Base-by-base conservation (phyloP, 1,140 invertebrate genomes). In the Vanessa tameamea region DNA sequence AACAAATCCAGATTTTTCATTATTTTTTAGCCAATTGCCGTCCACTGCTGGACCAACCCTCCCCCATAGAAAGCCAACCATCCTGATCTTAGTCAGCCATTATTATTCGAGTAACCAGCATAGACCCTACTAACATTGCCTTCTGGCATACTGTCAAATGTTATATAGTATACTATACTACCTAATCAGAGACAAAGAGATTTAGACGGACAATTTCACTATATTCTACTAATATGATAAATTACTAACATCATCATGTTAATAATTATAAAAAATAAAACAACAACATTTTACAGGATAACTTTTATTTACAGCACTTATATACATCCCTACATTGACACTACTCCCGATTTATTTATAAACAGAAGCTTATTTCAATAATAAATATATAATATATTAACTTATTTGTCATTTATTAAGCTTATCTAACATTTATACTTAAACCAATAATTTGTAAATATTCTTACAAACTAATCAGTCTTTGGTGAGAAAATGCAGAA, bases 381-480 rank as follows among this genome's bases (percentile, higher is more conserved):
- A 57, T 53, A 53, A 73, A 61, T 67, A 78, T 69, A 31, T 72
- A 75, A 59, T 31, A 69, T 57, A 65, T 67, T 73, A 79, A 76
- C 47, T 73, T 84, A 80, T 82, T 78, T 80, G 73, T 83, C 77
- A 83, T 83, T 82, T 23, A 23, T 23, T 51, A 57, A 78, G 53
- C 48, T 72, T 64, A 76, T 59, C 69, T 65, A 23, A 65, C 26
- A 15, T 23, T 48, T 37, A 55, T 51, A 48, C 26, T 43, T 57
- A 66, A 14, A 63, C 47, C 43, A 70, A 50, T 61, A 48, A 47
- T 48, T 57, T 69, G 57, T 47, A 53, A 31, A 53, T 23, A 74
- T 71, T 37, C 74, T 80, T 84, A 86, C 59, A 64, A 87, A 85
- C 85, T 90, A 92, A 79, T 92, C 91, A 92, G 91, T 92, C 90